Base-by-base conservation (phyloP, 2,797 vertebrate species). In the Gephyroberyx darwinii region DNA sequence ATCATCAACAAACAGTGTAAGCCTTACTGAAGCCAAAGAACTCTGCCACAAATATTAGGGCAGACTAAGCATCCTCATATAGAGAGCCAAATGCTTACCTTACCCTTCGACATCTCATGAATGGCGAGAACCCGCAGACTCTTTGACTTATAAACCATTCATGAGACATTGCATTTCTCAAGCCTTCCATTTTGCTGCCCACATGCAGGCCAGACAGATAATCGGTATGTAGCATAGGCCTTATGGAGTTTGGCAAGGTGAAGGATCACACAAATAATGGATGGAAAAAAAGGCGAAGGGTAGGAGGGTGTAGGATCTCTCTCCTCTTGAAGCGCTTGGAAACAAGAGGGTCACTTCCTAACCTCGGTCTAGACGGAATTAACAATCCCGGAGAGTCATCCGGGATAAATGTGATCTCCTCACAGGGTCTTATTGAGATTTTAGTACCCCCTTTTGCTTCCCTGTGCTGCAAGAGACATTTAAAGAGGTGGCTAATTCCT, bases 301-400 rank as follows among this genome's bases (percentile, higher is more conserved):
- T 57, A 59, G 56, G 63, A 52, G 66, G 77, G 69, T 4, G 58
- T 70, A 37, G 47, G 41, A 74, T 68, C 45, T 64, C 26, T 58
- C 52, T 68, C 43, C 22, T 79, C 60, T 51, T 59, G 64, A 77
- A 74, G 74, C 65, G 56, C 53, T 78, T 69, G 69, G 47, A 83
- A 77, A 83, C 56, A 75, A 62, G 71, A 69, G 71, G 59, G 74
- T 77, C 70, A 67, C 81, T 83, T 90, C 80, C 73, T 83, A 85
- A 87, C 82, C 82, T 89, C 89, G 59, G 90, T 91, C 90, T 91
- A 92, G 92, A 92, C 82, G 10, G 67, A 75, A 72, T 88, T 84
- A 83, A 84, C 80, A 73, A 71, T 84, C 78, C 71, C 60, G 54
- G 30, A 64, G 80, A 80, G 83, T 87, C 80, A 81, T 89, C 72